Base-by-base conservation (phyloP, 2,797 vertebrate species). In the Dendrocincla fuliginosa region DNA sequence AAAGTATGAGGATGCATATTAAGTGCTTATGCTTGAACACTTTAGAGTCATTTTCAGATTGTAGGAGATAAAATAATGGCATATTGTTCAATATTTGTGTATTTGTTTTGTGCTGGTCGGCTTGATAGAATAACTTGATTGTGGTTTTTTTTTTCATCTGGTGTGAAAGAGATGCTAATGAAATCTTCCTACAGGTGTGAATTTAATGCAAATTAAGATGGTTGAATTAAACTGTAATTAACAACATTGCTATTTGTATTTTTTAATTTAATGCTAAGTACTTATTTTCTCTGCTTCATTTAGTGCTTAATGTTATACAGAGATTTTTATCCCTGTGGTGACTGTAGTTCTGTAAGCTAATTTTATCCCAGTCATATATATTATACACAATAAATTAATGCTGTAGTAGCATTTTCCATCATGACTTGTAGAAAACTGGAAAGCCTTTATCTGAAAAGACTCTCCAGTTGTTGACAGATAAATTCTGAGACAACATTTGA, bases 191-290 rank as follows among this genome's bases (percentile, higher is more conserved):
- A 67, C 37, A 76, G 61, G 79, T 93, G 71, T 33, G 89, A 47
- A 25, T 41, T 68, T 46, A 92, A 70, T 73, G 35, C 39, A 75
- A 75, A 57, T 8, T 28, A 65, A 70, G 33, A 44, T 28, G 68
- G 60, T 17, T 84, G 49, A 91, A 90, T 90, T 94, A 78, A 85
- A 94, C 61, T 53, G 7, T 49, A 88, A 44, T 83, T 76, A 83
- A 87, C 46, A 16, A 32, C 0, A n/a, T 8, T 37, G 25, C 6
- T 75, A 61, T 50, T 85, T 90, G 41, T 70, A 46, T 65, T 95
- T 81, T 95, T 57, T 16, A 20, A 63, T 73, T 90, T 87, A 87
- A 69, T 79, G 55, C 1, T 75, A 87, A 87, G 74, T 67, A 67
- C 24, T 56, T 70, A 2, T 67, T 82, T 90, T 27, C 3, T 65